Conservation (phyloP, 2,888 invertebrate genomes). For the Stegana nigrithorax region DNA sequence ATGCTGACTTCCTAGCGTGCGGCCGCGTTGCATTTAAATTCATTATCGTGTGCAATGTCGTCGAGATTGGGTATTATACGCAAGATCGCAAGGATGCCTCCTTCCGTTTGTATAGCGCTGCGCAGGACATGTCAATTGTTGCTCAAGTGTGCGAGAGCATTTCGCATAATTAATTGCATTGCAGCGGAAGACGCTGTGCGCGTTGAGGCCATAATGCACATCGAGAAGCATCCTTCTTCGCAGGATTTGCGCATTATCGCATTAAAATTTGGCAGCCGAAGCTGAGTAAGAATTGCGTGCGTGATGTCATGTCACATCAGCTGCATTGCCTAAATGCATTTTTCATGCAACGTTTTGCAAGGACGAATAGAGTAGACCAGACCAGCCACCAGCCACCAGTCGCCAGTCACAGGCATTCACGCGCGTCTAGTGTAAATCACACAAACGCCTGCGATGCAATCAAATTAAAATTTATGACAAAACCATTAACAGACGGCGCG, state of each 20-base stretch:
- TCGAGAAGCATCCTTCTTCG: too few species aligned
- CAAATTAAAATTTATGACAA: slow-evolving; percentile 61
- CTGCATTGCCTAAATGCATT: slow-evolving; percentile 43
- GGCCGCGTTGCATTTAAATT: slow-evolving; percentile 3
- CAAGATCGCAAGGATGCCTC: not conserved
- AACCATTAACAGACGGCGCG: slow-evolving; percentile 52
- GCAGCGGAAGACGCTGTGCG: too few species aligned
- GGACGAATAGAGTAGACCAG: slow-evolving; percentile 3
- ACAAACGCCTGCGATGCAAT: slow-evolving; percentile 43
- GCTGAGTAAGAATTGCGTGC: too few species aligned
- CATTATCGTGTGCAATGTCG: not conserved
- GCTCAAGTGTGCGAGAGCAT: not conserved
- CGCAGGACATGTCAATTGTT: not conserved
- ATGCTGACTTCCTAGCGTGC: too few species aligned
- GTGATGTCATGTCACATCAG: too few species aligned
- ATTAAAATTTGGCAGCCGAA: too few species aligned
- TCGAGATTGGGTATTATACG: slow-evolving; percentile 2
- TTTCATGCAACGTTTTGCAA: slow-evolving; percentile 38
- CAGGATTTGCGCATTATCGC: too few species aligned
- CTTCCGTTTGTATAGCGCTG: not conserved
- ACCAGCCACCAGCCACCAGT: not conserved
- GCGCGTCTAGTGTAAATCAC: not conserved
- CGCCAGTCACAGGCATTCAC: not conserved
- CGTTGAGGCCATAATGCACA: too few species aligned
- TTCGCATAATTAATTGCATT: not conserved